A percentile compares a stretch with the other conserved stretches of the same genome.
phyloP scores from a whole-genome alignment of 1,140 invertebrate species.

The Hydropsyche tenuis region DNA sequence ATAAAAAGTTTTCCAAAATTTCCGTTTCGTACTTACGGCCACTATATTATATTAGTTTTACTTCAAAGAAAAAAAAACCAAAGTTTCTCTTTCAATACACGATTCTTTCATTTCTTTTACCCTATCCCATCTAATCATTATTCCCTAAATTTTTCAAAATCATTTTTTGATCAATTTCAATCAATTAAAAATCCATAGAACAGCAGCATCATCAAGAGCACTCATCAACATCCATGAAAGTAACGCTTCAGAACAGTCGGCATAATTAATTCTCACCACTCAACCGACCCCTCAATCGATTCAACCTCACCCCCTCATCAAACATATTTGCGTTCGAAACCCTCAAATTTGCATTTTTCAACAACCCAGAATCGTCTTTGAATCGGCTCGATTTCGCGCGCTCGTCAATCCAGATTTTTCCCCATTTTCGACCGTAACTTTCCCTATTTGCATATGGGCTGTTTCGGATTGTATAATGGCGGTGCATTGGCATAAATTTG shows the following conservation, averaged over 20 bases:
- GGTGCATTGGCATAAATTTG: neutral
- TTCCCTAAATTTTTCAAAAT: too few species aligned
- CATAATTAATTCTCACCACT: slow-evolving; percentile 49
- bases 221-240: neutral
- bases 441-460: neutral
- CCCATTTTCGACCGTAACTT: neutral
- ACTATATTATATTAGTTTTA: too few species aligned
- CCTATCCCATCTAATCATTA: too few species aligned
- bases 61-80: too few species aligned
- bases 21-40: too few species aligned
- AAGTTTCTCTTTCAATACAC: too few species aligned
- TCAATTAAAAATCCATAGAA: neutral
- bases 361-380: neutral
- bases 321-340: too few species aligned
- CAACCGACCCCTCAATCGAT: slow-evolving; percentile 18
- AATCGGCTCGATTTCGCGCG: neutral
- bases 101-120: too few species aligned
- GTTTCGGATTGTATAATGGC: neutral
- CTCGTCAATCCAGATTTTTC: neutral
- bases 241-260: neutral
- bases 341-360: slow-evolving; percentile 45
- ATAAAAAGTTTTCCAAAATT: too few species aligned
- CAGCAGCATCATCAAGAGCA: neutral
- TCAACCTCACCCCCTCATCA: too few species aligned
- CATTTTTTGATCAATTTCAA: neutral